phyloP scores from a whole-genome alignment of 2,888 invertebrate genomes.

The Ectobius pallidus region DNA sequence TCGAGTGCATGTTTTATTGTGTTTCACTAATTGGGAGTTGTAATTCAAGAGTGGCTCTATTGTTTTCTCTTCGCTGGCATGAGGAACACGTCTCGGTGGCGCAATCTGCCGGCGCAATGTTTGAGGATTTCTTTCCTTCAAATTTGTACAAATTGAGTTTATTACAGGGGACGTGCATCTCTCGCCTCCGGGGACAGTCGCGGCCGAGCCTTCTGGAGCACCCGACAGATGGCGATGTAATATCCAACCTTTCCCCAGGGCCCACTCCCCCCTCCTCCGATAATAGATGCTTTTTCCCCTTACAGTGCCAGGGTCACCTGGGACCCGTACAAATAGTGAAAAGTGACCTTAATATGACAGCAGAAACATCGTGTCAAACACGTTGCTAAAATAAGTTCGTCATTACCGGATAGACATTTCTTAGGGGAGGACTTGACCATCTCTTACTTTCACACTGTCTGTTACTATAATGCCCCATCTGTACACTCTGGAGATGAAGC shows the following conservation, averaged over 20 bases:
- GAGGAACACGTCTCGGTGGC: neutral
- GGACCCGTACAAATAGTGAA: conserved; percentile 25
- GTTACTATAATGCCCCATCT: no score
- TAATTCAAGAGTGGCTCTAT: conserved; percentile 39
- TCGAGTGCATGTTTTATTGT: conserved; percentile 34
- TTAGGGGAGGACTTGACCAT: no score
- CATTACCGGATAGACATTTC: no score
- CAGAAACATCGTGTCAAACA: conserved; percentile 25
- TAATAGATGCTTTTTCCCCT: neutral
- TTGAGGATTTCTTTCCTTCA: conserved; percentile 20
- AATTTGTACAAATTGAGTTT: conserved; percentile 22
- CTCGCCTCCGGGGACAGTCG: neutral
- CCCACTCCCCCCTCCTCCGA: neutral
- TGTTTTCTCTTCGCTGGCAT: conserved; percentile 32
- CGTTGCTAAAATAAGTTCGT: neutral
- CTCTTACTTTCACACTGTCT: no score
- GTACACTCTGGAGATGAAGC: no score
- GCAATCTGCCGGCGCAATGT: conserved; percentile 18
- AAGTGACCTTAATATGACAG: conserved; percentile 37
- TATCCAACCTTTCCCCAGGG: conserved; percentile 14
- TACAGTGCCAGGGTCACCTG: neutral
- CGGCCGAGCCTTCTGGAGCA: neutral
- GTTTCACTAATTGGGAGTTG: conserved; percentile 42
- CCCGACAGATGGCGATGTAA: conserved; percentile 22
- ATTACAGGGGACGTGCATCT: conserved; percentile 16